phyloP scores from a whole-genome alignment of 2,888 invertebrate genomes.

The Tinea trinotella region DNA sequence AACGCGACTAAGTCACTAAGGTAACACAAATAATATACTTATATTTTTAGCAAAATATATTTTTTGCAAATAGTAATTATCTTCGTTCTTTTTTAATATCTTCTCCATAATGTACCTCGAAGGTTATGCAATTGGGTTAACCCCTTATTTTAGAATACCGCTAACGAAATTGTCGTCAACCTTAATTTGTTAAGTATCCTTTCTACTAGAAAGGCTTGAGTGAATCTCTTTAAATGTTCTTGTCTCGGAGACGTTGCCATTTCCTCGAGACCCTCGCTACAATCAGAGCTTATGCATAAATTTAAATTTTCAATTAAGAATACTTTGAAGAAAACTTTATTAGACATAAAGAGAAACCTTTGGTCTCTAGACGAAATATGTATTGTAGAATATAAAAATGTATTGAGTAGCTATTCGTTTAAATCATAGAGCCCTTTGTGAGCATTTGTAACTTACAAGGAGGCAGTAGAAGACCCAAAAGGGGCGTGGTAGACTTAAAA shows the following conservation, averaged over 20 bases:
- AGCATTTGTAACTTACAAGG: too few species aligned
- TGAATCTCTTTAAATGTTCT: constrained; percentile 40
- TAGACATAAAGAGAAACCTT: constrained; percentile 69
- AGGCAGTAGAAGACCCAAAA: too few species aligned
- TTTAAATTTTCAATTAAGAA: constrained; percentile 72
- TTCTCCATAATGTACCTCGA: too few species aligned
- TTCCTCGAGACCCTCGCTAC: constrained; percentile 37
- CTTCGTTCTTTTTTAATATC: too few species aligned
- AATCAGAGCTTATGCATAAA: constrained; percentile 73
- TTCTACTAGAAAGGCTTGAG: constrained; percentile 38
- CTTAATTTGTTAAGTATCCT: constrained; percentile 49
- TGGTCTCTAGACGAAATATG: constrained; percentile 64
- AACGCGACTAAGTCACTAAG: too few species aligned
- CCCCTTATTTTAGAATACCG: neutral
- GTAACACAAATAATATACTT: too few species aligned
- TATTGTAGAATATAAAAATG: constrained; percentile 38
- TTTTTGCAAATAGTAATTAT: too few species aligned
- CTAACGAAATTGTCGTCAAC: constrained; percentile 21
- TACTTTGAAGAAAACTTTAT: constrained; percentile 71
- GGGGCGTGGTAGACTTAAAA: too few species aligned
- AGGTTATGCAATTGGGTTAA: constrained; percentile 10
- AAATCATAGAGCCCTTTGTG: too few species aligned
- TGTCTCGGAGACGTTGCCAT: constrained; percentile 30
- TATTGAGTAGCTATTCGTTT: neutral
- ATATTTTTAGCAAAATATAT: too few species aligned